Percentiles rank a stretch among this genome's conserved stretches.
These are phyloP conservation scores for Poecilia wingei DNA, from an alignment of 2,797 vertebrate species.

Conservation along the genomic window DNA sequence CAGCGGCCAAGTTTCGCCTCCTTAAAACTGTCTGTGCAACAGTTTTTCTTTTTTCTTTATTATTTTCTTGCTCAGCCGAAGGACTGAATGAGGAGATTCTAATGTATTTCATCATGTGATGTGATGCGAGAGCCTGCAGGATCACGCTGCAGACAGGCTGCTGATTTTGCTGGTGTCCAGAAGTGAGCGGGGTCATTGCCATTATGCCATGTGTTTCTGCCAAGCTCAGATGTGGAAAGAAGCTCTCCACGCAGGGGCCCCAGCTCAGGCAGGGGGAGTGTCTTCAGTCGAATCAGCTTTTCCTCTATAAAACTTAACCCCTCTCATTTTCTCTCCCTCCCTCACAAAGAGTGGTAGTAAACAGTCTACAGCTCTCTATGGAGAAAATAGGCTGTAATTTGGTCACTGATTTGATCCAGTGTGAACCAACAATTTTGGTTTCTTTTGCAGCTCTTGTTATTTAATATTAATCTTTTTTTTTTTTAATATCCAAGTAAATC, in stretches of 20 bases:
- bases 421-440: constrained; percentile 53
- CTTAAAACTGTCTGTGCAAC: constrained; percentile 16
- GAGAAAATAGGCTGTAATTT: constrained; percentile 56
- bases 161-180: constrained; percentile 38
- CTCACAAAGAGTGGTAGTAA: constrained; percentile 57
- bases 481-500: constrained; percentile 25
- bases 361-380: constrained; percentile 49
- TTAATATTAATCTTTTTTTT: constrained; percentile 29
- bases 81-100: constrained; percentile 27
- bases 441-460: constrained; percentile 4
- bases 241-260: constrained; percentile 26
- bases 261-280: constrained; percentile 34
- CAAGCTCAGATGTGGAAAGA: constrained; percentile 31
- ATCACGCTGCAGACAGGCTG: constrained; percentile 45
- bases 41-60: neutral
- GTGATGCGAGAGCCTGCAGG: constrained; percentile 11
- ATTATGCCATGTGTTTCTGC: constrained; percentile 46
- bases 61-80: constrained; percentile 11
- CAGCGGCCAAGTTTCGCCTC: neutral
- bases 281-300: constrained; percentile 63
- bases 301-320: constrained; percentile 30
- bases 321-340: constrained; percentile 40
- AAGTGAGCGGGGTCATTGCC: constrained; percentile 28
- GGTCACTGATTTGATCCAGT: constrained; percentile 68
- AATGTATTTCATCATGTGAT: constrained; percentile 25